Percentiles rank a stretch among this genome's conserved stretches.
Conservation (phyloP, 2,888 invertebrate species). For the Acanthacorydalis orientalis region DNA sequence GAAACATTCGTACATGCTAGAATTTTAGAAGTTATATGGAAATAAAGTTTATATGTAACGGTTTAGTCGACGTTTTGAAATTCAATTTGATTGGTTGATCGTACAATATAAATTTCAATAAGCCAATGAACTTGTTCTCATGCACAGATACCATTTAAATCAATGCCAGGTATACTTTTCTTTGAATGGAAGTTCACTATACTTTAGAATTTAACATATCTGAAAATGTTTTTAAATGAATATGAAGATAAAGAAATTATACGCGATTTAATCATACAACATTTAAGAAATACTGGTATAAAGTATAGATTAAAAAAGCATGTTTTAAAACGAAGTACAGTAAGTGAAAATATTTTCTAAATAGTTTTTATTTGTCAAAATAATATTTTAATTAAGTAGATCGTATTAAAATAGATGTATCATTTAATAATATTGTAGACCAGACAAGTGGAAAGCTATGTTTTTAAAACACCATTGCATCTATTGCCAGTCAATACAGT, state of each 20-base stretch:
- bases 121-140: too few relatives aligned
- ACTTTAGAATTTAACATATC: not conserved
- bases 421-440: conserved; percentile 14
- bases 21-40: too few relatives aligned
- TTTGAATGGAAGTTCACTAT: too few relatives aligned
- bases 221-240: conserved; percentile 37
- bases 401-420: not conserved
- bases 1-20: too few relatives aligned
- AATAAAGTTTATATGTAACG: too few relatives aligned
- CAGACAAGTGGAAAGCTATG: conserved; percentile 19
- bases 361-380: not conserved
- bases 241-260: conserved; percentile 35
- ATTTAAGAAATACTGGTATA: conserved; percentile 50
- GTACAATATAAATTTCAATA: too few relatives aligned
- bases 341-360: not conserved
- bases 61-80: too few relatives aligned
- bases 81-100: too few relatives aligned
- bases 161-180: too few relatives aligned
- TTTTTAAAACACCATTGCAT: conserved; percentile 36
- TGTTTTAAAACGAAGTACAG: conserved; percentile 3
- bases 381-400: not conserved
- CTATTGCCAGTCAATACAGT: conserved; percentile 34
- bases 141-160: too few relatives aligned
- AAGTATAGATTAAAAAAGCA: conserved; percentile 52
- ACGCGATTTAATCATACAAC: conserved; percentile 38